Evolutionary conservation across 2,888 invertebrate genomes (phyloP).

Genomic region (Drosophila neoperkinsi): DNA sequence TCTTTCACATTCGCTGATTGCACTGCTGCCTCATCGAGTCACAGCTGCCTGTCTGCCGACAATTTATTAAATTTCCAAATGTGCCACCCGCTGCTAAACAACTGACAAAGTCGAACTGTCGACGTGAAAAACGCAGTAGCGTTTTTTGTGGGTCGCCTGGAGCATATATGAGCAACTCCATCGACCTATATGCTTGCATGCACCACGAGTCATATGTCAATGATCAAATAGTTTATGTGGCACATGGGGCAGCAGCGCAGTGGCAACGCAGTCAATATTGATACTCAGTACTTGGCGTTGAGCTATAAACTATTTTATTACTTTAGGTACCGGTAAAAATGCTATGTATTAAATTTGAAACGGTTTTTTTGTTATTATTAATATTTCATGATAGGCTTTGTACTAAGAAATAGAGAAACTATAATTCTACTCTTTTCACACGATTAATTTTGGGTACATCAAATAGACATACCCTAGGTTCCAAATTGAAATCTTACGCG

Average conservation of each 20-base stretch:
- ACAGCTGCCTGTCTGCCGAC: constrained; percentile 19
- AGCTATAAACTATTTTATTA: neutral
- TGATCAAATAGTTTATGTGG: constrained; percentile 44
- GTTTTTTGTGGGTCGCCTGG: constrained; percentile 19
- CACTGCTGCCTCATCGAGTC: constrained; percentile 18
- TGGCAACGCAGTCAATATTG: constrained; percentile 3
- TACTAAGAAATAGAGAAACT: neutral
- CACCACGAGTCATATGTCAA: constrained; percentile 41
- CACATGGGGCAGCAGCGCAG: constrained; percentile 14
- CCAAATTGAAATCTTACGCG: neutral
- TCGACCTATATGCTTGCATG: constrained; percentile 18
- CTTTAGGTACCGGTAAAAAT: neutral
- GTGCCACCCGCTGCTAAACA: constrained; percentile 7
- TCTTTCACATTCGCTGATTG: constrained; percentile 34
- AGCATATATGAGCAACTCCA: constrained; percentile 17
- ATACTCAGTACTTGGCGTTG: neutral
- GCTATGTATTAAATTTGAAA: neutral
- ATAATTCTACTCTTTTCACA: neutral
- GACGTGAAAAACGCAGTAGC: constrained; percentile 39
- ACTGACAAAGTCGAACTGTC: constrained; percentile 25
- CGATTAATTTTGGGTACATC: neutral
- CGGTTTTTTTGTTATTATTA: neutral
- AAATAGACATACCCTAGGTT: neutral
- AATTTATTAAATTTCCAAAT: constrained; percentile 41
- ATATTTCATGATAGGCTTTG: neutral